Base-by-base conservation (phyloP, 2,888 invertebrate genomes). In the Erebia epiphron region DNA sequence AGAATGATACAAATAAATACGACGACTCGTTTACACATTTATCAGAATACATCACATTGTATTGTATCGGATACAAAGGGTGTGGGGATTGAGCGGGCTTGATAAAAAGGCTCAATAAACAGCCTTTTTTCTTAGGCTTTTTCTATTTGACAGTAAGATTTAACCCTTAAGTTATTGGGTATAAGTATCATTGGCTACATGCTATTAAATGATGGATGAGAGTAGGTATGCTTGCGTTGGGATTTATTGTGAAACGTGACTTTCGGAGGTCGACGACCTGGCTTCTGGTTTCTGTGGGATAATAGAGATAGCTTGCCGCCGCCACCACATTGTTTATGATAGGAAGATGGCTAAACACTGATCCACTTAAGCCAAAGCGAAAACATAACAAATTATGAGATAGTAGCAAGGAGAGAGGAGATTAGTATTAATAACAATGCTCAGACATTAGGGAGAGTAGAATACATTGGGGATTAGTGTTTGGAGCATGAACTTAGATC, bases 131-230 rank as follows among this genome's bases (percentile, higher is more conserved):
- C 58, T 49, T 58, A 52, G 57, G 14, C 80, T 82, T 80, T 79
- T 76, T 75, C 76, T 77, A 78, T 79, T 79, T 86, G 86, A 88
- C 90, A 86, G 85, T 88, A 89, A 91, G 85, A 85, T 82, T 86
- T 89, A 26, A 26, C 26, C 26, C 26, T 26, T 26, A 88, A 90
- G 81, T 87, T 88, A 88, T 88, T 84, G 81, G 75, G 79, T 82
- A 82, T 87, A 87, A 35, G 86, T 80, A 81, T 82, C 83, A 83
- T 77, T 75, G 75, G 76, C 77, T 73, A 73, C 70, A 69, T 70
- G 71, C 82, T 86, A 86, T 86, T 85, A 86, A 87, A 90, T 87
- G 91, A 91, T 87, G 90, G 88, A 90, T 88, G 88, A 87, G 84
- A 83, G 78, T 84, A 86, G 83, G 81, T 85, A 88, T 89, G 87